Percentiles rank a stretch among this genome's conserved stretches.
Conservation (phyloP, 2,797 vertebrate genomes). For the Pempheris klunzingeri region DNA sequence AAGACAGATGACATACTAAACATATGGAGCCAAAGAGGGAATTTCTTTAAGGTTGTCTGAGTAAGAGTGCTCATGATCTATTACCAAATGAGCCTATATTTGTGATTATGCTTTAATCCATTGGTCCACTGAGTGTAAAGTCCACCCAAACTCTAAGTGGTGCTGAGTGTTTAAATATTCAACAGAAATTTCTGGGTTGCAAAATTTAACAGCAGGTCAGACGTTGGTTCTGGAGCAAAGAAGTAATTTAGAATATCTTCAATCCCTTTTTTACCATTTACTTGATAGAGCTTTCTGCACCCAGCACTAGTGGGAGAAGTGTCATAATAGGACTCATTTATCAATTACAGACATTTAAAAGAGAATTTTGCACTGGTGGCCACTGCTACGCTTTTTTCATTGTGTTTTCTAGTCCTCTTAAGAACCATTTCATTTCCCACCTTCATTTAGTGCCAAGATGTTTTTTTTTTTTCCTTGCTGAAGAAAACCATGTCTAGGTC, state of each 20-base stretch:
- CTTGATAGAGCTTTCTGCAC: slow-evolving; percentile 40
- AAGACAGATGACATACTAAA: slow-evolving; percentile 51
- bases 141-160: slow-evolving; percentile 70
- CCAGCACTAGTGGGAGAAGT: slow-evolving; percentile 37
- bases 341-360: slow-evolving; percentile 72
- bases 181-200: slow-evolving; percentile 61
- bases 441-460: slow-evolving; percentile 11
- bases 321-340: slow-evolving; percentile 68
- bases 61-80: slow-evolving; percentile 42
- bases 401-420: slow-evolving; percentile 29
- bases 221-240: slow-evolving; percentile 39
- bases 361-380: slow-evolving; percentile 54
- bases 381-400: slow-evolving; percentile 50
- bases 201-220: slow-evolving; percentile 65
- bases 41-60: slow-evolving; percentile 10
- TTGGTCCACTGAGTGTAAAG: slow-evolving; percentile 77
- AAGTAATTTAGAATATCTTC: slow-evolving; percentile 35
- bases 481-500: slow-evolving; percentile 8
- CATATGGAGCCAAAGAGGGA: slow-evolving; percentile 23
- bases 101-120: slow-evolving; percentile 69
- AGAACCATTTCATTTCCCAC: slow-evolving; percentile 16
- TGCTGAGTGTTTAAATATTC: slow-evolving; percentile 69
- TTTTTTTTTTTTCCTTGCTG: slow-evolving; percentile 10
- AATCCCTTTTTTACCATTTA: slow-evolving; percentile 50
- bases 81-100: slow-evolving; percentile 56